Conservation (phyloP, 2,797 vertebrate species). For the Toxotes lorentzi region DNA sequence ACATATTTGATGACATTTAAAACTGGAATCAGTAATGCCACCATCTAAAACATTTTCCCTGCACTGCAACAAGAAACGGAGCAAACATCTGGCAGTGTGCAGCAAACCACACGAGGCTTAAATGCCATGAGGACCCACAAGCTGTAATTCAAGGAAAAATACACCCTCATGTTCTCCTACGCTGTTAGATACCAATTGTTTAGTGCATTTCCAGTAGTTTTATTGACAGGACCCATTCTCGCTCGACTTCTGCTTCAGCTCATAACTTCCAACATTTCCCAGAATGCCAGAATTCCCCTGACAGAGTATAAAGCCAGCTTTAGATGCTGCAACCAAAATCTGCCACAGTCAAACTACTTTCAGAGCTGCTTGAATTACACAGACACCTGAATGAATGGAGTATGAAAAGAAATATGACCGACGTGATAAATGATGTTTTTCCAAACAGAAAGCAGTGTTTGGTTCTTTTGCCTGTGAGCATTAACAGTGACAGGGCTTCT, state of each 20-base stretch:
- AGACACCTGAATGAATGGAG: background rate
- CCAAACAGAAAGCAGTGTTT: background rate
- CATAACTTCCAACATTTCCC: background rate
- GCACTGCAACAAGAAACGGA: background rate
- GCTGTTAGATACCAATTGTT: background rate
- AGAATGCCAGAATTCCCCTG: background rate
- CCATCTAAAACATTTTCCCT: background rate
- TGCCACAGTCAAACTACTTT: background rate
- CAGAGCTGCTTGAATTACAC: background rate
- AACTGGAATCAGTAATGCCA: background rate
- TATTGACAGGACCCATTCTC: conserved; percentile 14
- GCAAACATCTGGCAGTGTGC: conserved; percentile 4
- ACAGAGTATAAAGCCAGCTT: background rate
- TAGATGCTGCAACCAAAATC: background rate
- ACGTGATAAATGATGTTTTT: background rate
- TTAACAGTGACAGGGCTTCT: too few species aligned
- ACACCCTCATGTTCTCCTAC: background rate
- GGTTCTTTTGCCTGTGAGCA: too few species aligned
- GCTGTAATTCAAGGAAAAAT: conserved; percentile 11
- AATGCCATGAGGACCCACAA: background rate
- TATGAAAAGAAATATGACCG: background rate
- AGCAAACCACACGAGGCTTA: background rate
- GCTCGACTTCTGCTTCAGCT: background rate
- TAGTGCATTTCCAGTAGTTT: background rate
- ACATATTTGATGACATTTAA: background rate